Conservation (phyloP, 1,140 invertebrate species). For the Calliopsis andreniformis region DNA sequence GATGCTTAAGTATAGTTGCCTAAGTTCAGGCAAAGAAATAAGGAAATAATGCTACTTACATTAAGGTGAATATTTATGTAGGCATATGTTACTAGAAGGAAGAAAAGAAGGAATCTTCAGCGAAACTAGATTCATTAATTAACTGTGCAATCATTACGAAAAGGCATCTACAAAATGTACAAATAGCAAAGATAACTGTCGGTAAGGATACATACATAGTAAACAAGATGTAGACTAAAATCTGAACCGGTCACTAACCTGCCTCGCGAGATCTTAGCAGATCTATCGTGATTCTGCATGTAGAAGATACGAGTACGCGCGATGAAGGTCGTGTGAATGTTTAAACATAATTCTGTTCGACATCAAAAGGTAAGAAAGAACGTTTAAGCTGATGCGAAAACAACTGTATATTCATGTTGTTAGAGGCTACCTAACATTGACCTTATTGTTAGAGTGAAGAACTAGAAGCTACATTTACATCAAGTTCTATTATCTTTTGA, state of each 20-base stretch:
- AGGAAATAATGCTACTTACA: too few species aligned
- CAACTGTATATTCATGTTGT: slow-evolving; percentile 3
- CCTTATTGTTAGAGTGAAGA: slow-evolving; percentile 54
- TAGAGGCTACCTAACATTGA: slow-evolving; percentile 58
- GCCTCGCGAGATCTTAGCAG: slow-evolving; percentile 1
- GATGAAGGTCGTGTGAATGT: slow-evolving; percentile 43
- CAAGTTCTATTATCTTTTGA: slow-evolving; percentile 45
- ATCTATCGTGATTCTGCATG: slow-evolving; percentile 24
- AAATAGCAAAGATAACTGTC: slow-evolving; percentile 18
- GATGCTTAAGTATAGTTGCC: too few species aligned
- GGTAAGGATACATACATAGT: neutral
- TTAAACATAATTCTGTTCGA: slow-evolving; percentile 51
- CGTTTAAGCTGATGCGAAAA: slow-evolving; percentile 18
- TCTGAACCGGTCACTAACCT: slow-evolving; percentile 45
- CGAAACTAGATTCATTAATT: neutral
- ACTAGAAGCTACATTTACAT: slow-evolving; percentile 72
- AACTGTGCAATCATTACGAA: neutral
- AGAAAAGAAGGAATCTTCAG: too few species aligned
- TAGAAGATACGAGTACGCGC: slow-evolving; percentile 33
- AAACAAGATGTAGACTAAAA: slow-evolving; percentile 25
- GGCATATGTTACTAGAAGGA: too few species aligned
- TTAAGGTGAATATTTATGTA: too few species aligned
- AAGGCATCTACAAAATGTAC: neutral
- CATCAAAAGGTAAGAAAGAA: slow-evolving; percentile 15
- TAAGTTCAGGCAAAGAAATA: too few species aligned